Evolutionary conservation across 2,113 vertebrate genomes (phyloP).

Genomic region (Gnathochromis pfefferi): DNA sequence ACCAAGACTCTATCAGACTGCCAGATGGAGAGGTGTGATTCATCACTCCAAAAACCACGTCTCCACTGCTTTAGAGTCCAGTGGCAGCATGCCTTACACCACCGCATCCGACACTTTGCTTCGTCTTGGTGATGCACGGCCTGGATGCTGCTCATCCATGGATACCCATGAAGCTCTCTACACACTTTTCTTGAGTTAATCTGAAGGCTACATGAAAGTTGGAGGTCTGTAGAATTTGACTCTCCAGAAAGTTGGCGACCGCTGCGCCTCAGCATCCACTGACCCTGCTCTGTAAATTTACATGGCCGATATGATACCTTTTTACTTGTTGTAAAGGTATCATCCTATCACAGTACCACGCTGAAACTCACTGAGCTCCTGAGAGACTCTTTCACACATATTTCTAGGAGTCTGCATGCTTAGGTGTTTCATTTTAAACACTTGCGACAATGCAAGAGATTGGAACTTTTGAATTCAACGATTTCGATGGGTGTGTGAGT

Average conservation of each 20-base stretch:
- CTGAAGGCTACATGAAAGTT: background rate
- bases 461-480: background rate
- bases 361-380: background rate
- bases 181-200: background rate
- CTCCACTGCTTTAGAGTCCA: background rate
- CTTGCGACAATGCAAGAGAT: background rate
- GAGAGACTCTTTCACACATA: background rate
- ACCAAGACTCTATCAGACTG: background rate
- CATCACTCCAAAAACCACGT: rapidly evolving
- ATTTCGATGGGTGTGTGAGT: background rate
- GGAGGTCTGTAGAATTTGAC: background rate
- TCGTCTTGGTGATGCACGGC: background rate
- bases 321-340: background rate
- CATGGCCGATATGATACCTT: background rate
- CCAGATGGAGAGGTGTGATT: background rate
- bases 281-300: background rate
- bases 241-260: background rate
- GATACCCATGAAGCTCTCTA: background rate
- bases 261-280: background rate
- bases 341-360: background rate
- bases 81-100: background rate
- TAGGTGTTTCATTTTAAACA: background rate
- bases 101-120: rapidly evolving
- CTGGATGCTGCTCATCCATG: background rate
- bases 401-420: background rate